These are phyloP conservation scores for Eupithecia dodoneata DNA, from an alignment of 2,888 invertebrate species.

Conservation along the genomic window DNA sequence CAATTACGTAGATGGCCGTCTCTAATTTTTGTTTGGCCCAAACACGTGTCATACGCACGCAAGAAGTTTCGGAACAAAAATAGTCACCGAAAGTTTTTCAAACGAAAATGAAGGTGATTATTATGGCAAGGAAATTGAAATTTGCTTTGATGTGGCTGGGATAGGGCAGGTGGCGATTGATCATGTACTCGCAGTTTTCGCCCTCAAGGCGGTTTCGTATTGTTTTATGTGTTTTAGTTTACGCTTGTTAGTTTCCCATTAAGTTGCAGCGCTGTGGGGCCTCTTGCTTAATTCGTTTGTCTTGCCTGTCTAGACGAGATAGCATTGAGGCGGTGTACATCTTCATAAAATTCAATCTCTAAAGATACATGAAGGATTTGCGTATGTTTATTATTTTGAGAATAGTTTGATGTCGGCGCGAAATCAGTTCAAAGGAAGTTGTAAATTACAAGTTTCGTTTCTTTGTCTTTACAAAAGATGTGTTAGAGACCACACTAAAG, in stretches of 20 bases:
- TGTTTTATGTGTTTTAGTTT: constrained; percentile 72
- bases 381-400: constrained; percentile 58
- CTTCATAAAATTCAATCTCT: constrained; percentile 62
- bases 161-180: constrained; percentile 52
- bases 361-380: constrained; percentile 51
- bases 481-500: constrained; percentile 66
- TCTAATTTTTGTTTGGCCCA: constrained; percentile 69
- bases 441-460: constrained; percentile 66
- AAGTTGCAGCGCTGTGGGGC: constrained; percentile 60
- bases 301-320: constrained; percentile 55
- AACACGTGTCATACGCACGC: constrained; percentile 77
- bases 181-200: constrained; percentile 44
- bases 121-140: constrained; percentile 69
- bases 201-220: constrained; percentile 55
- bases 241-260: constrained; percentile 74
- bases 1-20: constrained; percentile 81
- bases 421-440: constrained; percentile 68
- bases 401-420: constrained; percentile 58
- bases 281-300: constrained; percentile 66
- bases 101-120: constrained; percentile 61
- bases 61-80: constrained; percentile 75
- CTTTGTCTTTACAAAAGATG: constrained; percentile 61
- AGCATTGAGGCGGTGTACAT: constrained; percentile 54
- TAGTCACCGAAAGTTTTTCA: constrained; percentile 62
- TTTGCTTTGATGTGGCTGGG: constrained; percentile 69